Evolutionary conservation across 1,140 invertebrate genomes (phyloP), one percentile per base, ranked within the genome.

Genomic region (Chelonus insularis): DNA sequence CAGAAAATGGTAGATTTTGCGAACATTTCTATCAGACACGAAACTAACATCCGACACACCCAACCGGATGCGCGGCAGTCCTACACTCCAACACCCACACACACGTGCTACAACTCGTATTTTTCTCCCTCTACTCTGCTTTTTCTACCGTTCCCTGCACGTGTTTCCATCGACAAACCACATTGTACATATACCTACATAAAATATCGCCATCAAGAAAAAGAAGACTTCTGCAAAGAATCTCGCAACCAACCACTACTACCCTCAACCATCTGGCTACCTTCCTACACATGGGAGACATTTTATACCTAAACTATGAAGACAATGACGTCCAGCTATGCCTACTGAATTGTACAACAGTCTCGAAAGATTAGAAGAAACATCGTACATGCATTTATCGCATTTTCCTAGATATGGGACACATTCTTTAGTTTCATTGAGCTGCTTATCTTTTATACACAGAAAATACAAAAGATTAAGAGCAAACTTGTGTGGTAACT

Each of bases 1-100:
- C 21, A 18, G 47, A 14, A 6, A 32, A 25, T 29, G 52, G 34
- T 29, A 55, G 29, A 37, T 55, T 52, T 29, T 18, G 34, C 57
- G 32, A 39, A 45, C 56, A 18, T 57, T 54, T 60, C 37, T 58
- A 57, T 58, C 39, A 18, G 56, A 63, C 32, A 21, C 39, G 45
- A 58, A 54, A 36, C 43, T 51, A 57, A 54, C 47, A 60, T 61
- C 54, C 52, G 57, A 57, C 65, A 59, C 61, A 63, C 62, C 62
- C 62, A 64, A 63, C 65, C 61, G 65, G 62, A 65, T 65, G 65
- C 37, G 34, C 65, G 37, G 36, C 62, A 48, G 62, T 64, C 52
- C 45, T 57, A 64, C 62, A 64, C 52, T 57, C 45, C 21, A 41
- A 50, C 57, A 12, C 51, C 43, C 57, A 56, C 51, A 57, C 48